A percentile compares a stretch with the other conserved stretches of the same genome.
Conservation (phyloP, 2,113 vertebrate genomes). For the Chaenogobius annularis region DNA sequence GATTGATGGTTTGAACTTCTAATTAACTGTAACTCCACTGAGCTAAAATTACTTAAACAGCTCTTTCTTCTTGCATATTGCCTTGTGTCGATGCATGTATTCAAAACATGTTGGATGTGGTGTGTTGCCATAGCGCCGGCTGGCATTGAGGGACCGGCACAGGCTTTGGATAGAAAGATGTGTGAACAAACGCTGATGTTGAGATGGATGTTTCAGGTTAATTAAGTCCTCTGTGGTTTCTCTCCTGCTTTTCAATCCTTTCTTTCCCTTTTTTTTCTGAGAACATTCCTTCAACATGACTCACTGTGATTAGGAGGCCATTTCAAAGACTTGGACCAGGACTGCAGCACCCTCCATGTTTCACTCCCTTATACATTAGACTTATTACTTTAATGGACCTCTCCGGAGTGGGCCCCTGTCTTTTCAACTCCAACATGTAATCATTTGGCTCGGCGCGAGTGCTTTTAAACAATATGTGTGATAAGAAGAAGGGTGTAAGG, state of each 20-base stretch:
- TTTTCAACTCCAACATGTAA: constrained; percentile 45
- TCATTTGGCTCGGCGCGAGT: constrained; percentile 24
- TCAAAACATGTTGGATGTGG: constrained; percentile 42
- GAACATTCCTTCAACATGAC: constrained; percentile 52
- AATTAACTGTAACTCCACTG: too few relatives aligned
- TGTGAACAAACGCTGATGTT: constrained; percentile 7
- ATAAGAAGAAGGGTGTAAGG: constrained; percentile 36
- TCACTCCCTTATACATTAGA: constrained; percentile 15
- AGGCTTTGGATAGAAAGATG: constrained; percentile 32
- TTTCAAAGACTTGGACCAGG: constrained; percentile 44
- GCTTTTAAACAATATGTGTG: constrained; percentile 30
- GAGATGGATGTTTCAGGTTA: constrained; percentile 36
- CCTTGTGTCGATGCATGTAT: constrained; percentile 28
- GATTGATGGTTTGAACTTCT: not conserved
- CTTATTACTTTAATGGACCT: constrained; percentile 45
- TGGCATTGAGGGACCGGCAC: constrained; percentile 50
- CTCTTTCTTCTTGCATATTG: not conserved
- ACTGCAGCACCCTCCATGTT: constrained; percentile 20
- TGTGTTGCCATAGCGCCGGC: constrained; percentile 74
- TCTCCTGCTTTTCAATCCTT: constrained; percentile 16
- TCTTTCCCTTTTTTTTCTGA: constrained; percentile 36
- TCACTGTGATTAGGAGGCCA: constrained; percentile 55
- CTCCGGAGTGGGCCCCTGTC: constrained; percentile 57
- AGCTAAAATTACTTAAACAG: too few relatives aligned
- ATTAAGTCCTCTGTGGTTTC: constrained; percentile 34